Evolutionary conservation across 2,888 invertebrate genomes (phyloP), one percentile per base, ranked within the genome.

Genomic region (Sepioteuthis lessoniana): DNA sequence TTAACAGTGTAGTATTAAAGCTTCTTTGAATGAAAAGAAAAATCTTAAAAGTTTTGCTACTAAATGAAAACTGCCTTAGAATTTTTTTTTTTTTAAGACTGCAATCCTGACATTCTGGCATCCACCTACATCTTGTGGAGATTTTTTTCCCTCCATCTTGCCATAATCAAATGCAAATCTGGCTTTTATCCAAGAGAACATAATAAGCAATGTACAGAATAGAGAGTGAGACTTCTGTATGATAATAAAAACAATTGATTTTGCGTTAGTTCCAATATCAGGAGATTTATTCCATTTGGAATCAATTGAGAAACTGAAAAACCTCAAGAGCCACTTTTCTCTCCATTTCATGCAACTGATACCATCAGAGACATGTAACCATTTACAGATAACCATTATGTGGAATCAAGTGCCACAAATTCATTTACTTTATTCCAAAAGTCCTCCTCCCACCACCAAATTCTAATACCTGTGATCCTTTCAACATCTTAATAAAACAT

Each of bases 171-270:
- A 16, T 76, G n/a, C 76, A n/a, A 55, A 55, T 5, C 55, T 76
- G 76, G 76, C 76, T 76, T n/a, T 76, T 35, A 76, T 76, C 76
- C 76, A 76, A 25, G 13, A 13, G n/a, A 76, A n/a, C 76, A 76
- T 76, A 55, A 55, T 55, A 76, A 76, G 10, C n/a, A n/a, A 19
- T 35, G n/a, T 31, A 76, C 10, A 76, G 76, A 76, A 76, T 76
- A 13, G 76, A 76, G n/a, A 76, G n/a, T 16, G 76, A 76, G n/a
- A 76, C 76, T 76, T 76, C n/a, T 76, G 76, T 76, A n/a, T 19
- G 76, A 35, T 76, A n/a, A 76, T 76, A 76, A 76, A 76, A 76
- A 76, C 76, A 76, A 76, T 76, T 76, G 76, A 76, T 76, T 76
- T 76, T 76, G 76, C n/a, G 76, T 76, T n/a, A 76, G 76, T 76